These are phyloP conservation scores for Empis livida DNA, from an alignment of 2,888 invertebrate species.

Conservation along the genomic window DNA sequence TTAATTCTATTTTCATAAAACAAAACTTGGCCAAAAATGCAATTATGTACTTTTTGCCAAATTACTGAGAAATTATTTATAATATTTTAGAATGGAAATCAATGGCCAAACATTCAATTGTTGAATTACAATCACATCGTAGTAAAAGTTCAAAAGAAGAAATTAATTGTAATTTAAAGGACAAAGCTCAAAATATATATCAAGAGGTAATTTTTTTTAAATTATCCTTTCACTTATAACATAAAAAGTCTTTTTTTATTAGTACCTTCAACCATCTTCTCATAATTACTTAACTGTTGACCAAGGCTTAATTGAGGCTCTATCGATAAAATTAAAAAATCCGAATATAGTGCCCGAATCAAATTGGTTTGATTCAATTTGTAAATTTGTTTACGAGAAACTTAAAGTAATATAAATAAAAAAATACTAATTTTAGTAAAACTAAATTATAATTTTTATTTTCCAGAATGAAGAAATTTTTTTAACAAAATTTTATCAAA, in stretches of 20 bases:
- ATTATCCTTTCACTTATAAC: too few species aligned
- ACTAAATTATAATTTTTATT: too few species aligned
- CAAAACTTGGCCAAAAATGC: too few species aligned
- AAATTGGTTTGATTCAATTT: conserved; percentile 17
- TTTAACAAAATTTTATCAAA: conserved; percentile 17
- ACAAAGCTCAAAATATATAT: conserved; percentile 14
- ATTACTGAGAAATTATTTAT: too few species aligned
- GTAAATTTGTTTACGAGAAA: conserved; percentile 18
- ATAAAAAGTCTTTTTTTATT: neutral
- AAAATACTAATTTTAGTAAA: neutral
- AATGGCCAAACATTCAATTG: conserved; percentile 9
- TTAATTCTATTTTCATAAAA: too few species aligned
- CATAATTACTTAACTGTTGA: conserved; percentile 15
- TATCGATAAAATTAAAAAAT: conserved; percentile 16
- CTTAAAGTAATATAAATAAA: conserved; percentile 12
- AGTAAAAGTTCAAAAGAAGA: conserved; percentile 13
- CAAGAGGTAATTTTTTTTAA: conserved; percentile 10
- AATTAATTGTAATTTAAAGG: conserved; percentile 11
- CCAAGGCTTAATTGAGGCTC: conserved; percentile 14
- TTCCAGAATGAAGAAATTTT: conserved; percentile 18
- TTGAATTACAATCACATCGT: conserved; percentile 13
- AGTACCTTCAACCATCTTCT: conserved; percentile 13
- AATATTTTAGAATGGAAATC: conserved; percentile 15
- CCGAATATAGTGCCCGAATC: conserved; percentile 11
- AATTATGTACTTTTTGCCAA: too few species aligned